Conservation (phyloP, 2,888 invertebrate species). For the Epiblema foenella region DNA sequence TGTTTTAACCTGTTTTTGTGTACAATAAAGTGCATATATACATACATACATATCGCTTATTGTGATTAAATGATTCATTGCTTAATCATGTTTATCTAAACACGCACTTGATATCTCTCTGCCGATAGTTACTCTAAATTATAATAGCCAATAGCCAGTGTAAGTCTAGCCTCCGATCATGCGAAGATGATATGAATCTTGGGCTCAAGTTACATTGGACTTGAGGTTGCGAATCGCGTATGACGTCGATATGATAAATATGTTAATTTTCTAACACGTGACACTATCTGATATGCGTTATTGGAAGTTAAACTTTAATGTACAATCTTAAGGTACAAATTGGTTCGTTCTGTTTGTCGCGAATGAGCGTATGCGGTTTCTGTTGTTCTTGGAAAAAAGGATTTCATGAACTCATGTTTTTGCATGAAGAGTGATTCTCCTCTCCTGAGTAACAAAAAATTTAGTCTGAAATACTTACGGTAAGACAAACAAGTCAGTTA, state of each 20-base stretch:
- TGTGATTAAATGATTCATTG: slow-evolving; percentile 26
- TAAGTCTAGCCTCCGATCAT: background rate
- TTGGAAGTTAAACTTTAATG: background rate
- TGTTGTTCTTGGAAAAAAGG: slow-evolving; percentile 15
- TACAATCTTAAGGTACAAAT: background rate
- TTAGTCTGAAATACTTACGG: background rate
- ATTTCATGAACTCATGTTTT: background rate
- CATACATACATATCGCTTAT: too few relatives aligned
- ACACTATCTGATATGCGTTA: background rate
- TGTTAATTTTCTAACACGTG: slow-evolving; percentile 36
- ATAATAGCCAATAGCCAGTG: too few relatives aligned
- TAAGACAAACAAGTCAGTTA: background rate
- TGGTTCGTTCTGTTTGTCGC: background rate
- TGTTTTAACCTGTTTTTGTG: too few relatives aligned
- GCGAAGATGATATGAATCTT: background rate
- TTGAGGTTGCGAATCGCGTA: background rate
- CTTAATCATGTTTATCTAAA: slow-evolving; percentile 14
- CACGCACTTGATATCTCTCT: background rate
- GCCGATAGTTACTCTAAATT: background rate
- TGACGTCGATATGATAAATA: slow-evolving; percentile 34
- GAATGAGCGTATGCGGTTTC: background rate
- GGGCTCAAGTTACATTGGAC: background rate
- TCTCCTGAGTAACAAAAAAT: background rate
- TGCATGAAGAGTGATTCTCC: background rate
- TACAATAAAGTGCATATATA: too few relatives aligned